These are phyloP conservation scores for Andrena camellia DNA, from an alignment of 2,888 invertebrate genomes.

Conservation along the genomic window DNA sequence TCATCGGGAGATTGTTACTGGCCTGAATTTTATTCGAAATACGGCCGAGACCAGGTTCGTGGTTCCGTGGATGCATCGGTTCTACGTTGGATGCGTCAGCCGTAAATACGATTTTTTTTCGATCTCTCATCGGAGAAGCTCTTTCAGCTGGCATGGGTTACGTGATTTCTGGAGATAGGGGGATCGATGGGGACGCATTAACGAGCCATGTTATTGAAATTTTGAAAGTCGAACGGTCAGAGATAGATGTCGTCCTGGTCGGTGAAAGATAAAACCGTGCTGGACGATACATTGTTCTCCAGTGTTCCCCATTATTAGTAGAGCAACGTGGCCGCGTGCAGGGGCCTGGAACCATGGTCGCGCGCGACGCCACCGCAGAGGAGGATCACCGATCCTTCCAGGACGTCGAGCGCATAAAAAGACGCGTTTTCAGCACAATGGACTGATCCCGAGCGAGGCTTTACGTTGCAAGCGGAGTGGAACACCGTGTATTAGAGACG, in stretches of 20 bases:
- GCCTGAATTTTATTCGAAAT: constrained; percentile 82
- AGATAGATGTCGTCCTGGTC: neutral
- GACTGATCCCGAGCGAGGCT: constrained; percentile 61
- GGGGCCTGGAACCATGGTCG: constrained; percentile 9
- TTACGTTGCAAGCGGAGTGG: constrained; percentile 66
- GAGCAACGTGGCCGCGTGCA: neutral
- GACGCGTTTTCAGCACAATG: constrained; percentile 61
- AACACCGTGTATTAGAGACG: constrained; percentile 71
- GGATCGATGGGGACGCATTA: neutral
- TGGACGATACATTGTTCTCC: constrained; percentile 18
- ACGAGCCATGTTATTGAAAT: neutral
- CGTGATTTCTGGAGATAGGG: neutral
- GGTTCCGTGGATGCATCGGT: constrained; percentile 61
- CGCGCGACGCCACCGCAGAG: constrained; percentile 30
- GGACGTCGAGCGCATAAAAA: constrained; percentile 57
- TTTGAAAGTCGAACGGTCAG: neutral
- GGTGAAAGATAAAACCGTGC: neutral
- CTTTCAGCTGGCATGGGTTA: neutral
- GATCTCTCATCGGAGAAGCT: neutral
- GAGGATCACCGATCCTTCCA: constrained; percentile 56
- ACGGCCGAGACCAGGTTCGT: constrained; percentile 55
- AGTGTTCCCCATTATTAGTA: constrained; percentile 14
- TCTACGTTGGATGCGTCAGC: constrained; percentile 44
- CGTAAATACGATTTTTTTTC: constrained; percentile 40
- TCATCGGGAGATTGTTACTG: constrained; percentile 75